Conservation (phyloP, 2,797 vertebrate genomes). For the Squalus acanthias region DNA sequence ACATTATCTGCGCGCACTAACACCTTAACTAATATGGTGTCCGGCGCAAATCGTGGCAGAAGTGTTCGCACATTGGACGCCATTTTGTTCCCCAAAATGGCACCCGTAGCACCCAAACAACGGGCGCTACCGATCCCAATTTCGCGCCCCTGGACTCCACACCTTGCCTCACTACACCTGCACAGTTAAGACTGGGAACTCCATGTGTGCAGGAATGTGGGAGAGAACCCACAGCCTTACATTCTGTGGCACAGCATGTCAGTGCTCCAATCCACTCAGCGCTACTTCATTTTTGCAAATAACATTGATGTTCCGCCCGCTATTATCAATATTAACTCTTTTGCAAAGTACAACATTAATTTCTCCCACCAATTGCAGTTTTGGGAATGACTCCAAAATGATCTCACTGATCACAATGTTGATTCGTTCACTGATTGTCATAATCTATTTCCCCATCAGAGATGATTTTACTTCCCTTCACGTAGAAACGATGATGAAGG, state of each 20-base stretch:
- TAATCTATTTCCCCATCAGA: background rate
- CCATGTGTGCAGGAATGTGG: background rate
- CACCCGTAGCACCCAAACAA: no score
- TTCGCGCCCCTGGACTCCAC: background rate
- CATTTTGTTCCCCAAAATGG: no score
- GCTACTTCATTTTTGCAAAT: background rate
- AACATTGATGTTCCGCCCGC: background rate
- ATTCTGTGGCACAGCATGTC: background rate
- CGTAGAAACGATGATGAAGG: background rate
- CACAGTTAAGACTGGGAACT: background rate
- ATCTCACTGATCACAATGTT: background rate
- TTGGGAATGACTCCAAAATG: background rate
- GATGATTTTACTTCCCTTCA: background rate
- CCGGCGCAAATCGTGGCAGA: no score
- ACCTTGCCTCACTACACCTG: background rate
- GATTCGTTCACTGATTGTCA: background rate
- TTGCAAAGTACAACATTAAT: background rate
- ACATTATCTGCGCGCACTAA: no score
- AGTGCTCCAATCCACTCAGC: background rate
- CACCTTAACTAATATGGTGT: no score
- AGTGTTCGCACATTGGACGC: no score
- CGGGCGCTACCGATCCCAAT: no score
- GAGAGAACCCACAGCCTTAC: background rate
- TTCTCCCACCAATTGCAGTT: background rate
- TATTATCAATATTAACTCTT: background rate